These are phyloP conservation scores for Mylabris phalerata DNA, from an alignment of 1,140 invertebrate species.

Conservation along the genomic window DNA sequence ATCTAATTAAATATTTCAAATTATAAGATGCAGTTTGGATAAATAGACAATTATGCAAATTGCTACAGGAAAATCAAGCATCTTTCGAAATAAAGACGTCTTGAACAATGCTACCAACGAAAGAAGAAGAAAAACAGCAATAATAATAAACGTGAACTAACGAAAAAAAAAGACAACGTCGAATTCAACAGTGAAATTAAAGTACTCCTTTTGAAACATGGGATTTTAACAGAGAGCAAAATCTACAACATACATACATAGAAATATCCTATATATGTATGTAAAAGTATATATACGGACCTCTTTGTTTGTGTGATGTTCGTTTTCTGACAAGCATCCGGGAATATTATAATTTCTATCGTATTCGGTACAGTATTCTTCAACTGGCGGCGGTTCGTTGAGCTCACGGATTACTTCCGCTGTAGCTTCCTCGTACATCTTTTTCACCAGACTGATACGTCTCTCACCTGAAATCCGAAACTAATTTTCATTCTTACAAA, in stretches of 20 bases:
- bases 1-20: too few relatives aligned
- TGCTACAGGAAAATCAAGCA: neutral
- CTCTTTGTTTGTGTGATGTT: conserved; percentile 15
- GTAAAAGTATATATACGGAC: neutral
- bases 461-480: conserved; percentile 11
- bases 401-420: conserved; percentile 12
- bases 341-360: conserved; percentile 15
- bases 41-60: neutral
- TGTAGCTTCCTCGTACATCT: conserved; percentile 13
- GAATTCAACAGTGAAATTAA: neutral
- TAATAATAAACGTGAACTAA: too few relatives aligned
- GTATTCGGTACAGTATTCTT: conserved; percentile 22
- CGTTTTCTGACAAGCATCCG: conserved; percentile 3
- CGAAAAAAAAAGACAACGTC: neutral
- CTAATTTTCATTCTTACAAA: neutral
- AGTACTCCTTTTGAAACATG: neutral
- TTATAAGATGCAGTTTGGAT: neutral
- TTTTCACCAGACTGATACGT: conserved; percentile 5
- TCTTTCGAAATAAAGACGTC: too few relatives aligned
- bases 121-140: too few relatives aligned
- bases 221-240: neutral
- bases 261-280: neutral
- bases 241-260: neutral
- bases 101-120: too few relatives aligned
- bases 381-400: conserved; percentile 12